Evolutionary conservation across 2,113 vertebrate genomes (phyloP).

Genomic region (Phylloscopus trochiloides): DNA sequence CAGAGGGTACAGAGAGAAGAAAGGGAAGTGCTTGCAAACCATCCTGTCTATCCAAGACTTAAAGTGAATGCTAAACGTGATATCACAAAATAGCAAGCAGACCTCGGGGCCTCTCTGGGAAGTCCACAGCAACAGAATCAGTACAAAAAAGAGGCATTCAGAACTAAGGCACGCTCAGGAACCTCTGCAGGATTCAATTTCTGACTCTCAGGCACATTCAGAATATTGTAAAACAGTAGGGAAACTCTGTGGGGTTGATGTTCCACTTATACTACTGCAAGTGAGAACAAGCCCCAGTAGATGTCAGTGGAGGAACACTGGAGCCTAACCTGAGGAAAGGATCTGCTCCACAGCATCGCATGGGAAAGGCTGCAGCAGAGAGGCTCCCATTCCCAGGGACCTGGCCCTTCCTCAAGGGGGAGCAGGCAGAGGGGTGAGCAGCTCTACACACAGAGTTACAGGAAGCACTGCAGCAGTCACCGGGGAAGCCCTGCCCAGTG

Average conservation of each 20-base stretch:
- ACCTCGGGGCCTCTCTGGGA: neutral
- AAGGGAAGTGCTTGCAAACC: neutral
- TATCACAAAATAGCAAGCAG: neutral
- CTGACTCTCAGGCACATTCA: neutral
- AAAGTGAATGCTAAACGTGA: neutral
- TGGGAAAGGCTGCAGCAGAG: neutral
- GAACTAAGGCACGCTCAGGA: neutral
- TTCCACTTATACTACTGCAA: neutral
- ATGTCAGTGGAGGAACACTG: slow-evolving; percentile 34
- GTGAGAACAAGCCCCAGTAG: neutral
- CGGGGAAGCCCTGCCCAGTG: fast-evolving
- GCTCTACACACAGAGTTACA: fast-evolving
- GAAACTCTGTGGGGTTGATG: neutral
- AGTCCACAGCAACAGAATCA: neutral
- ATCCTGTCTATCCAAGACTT: neutral
- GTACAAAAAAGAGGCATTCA: neutral
- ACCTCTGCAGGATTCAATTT: neutral
- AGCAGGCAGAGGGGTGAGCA: fast-evolving
- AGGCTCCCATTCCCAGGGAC: fast-evolving
- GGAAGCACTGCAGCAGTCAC: neutral
- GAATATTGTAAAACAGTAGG: neutral
- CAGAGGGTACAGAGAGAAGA: neutral
- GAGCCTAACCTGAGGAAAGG: neutral
- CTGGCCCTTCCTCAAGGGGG: neutral
- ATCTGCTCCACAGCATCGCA: neutral